Evolutionary conservation across 2,797 vertebrate species (phyloP).

Genomic region (Myotis pilosus): DNA sequence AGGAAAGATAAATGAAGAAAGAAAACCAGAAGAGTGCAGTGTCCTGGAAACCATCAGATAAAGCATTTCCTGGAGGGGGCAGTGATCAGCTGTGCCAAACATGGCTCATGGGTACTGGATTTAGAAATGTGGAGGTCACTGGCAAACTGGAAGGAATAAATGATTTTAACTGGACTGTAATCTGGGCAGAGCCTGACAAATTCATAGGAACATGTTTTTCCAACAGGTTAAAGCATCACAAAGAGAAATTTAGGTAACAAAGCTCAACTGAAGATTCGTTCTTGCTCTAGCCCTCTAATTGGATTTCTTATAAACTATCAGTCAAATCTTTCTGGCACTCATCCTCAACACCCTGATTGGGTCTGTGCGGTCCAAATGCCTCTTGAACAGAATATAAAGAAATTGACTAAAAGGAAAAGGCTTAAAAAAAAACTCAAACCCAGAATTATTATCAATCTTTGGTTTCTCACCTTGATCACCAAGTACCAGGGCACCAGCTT

Average conservation of each 20-base stretch:
- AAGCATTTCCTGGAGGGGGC: neutral
- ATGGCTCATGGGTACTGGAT: neutral
- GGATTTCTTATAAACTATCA: neutral
- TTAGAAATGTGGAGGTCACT: neutral
- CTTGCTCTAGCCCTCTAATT: neutral
- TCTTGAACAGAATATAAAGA: conserved; percentile 21
- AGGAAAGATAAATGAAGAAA: neutral
- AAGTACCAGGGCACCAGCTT: conserved; percentile 96
- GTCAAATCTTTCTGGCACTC: neutral
- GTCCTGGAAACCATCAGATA: neutral
- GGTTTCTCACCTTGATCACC: conserved; percentile 90
- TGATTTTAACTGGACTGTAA: neutral
- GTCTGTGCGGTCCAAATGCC: neutral
- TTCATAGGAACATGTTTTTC: neutral
- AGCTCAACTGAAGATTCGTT: neutral
- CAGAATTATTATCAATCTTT: neutral
- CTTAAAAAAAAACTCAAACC: neutral
- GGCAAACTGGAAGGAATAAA: neutral
- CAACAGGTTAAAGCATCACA: neutral
- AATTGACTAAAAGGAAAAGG: neutral
- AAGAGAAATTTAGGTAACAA: neutral
- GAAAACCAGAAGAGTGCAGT: neutral
- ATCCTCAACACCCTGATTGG: neutral
- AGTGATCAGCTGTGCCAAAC: neutral
- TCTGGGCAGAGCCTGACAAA: neutral